Evolutionary conservation across 2,113 vertebrate species (phyloP), one percentile per base, ranked within the genome.

Genomic region (Rattus norvegicus): DNA sequence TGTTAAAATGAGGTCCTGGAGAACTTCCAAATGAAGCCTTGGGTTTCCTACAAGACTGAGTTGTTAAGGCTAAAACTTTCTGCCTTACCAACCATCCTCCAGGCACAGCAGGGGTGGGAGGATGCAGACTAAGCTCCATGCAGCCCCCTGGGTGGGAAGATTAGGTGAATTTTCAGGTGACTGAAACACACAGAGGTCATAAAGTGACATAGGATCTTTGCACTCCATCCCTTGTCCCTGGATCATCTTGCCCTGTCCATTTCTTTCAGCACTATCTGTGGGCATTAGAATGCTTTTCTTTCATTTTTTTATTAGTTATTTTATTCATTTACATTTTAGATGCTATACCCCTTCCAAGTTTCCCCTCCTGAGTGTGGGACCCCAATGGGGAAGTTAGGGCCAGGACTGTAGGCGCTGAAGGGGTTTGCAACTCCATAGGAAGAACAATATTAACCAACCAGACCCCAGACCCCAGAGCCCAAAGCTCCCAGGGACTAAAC

Each of bases 51-150:
- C n/a, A 61, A 91, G 16, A 47, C 33, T 47, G 39, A 63, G 39
- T 28, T 5, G 10, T 39, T 33, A 65, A 6, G 19, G 36, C 8
- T 85, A 59, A 2, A 88, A 59, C 26, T 65, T 76, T 54, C 33
- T 67, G 30, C 26, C 16, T 33, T 13, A n/a, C 11, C 67, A 72
- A 47, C 16, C 11, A 75, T 16, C 47, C 30, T 92, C n/a, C 14
- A 26, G 76, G 22, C 65, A 54, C 65, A 1, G 19, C 3, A 3
- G 1, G 43, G 7, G 2, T 36, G 12, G 0, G 14, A 28, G 2
- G 9, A 9, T 65, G 7, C 7, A 56, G 49, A 73, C 22, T 11
- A 47, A 56, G 6, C 14, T 36, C 28, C 56, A 20, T 20, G 2
- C 69, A 81, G 30, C 36, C 4, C 47, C 26, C 12, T 47, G 20